A percentile compares a stretch with the other conserved stretches of the same genome.
These are phyloP conservation scores for Hylomyscus alleni DNA, from an alignment of 2,797 vertebrate species.

Conservation along the genomic window DNA sequence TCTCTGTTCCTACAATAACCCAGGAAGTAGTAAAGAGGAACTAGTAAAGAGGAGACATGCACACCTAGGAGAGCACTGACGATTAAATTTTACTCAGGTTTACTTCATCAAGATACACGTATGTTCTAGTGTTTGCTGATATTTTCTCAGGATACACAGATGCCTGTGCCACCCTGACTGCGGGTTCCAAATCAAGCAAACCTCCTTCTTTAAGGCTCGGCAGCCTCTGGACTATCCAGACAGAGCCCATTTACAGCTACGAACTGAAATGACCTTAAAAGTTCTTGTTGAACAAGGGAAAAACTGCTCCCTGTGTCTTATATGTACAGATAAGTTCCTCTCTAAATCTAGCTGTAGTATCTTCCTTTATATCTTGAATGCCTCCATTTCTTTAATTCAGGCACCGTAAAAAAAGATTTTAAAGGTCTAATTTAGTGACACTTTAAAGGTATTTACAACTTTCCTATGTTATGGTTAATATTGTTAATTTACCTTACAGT, in stretches of 20 bases:
- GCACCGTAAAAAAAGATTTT: not conserved
- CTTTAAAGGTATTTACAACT: not conserved
- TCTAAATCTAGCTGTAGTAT: not conserved
- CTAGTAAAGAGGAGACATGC: not conserved
- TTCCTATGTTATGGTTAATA: not conserved
- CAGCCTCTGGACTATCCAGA: not conserved
- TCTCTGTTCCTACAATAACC: not conserved
- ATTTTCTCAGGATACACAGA: not conserved
- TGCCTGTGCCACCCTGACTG: too few relatives aligned
- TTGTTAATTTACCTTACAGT: not conserved
- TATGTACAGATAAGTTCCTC: not conserved
- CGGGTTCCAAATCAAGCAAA: not conserved
- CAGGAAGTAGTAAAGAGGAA: not conserved
- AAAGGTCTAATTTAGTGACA: too few relatives aligned
- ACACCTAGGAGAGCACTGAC: not conserved
- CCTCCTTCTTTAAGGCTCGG: not conserved
- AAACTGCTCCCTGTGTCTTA: not conserved
- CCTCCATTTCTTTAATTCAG: not conserved
- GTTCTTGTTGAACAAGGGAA: not conserved
- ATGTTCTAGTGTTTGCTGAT: not conserved
- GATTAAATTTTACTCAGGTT: not conserved
- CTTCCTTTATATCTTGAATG: not conserved
- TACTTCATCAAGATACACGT: not conserved
- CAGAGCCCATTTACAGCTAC: not conserved
- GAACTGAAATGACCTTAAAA: not conserved